Evolutionary conservation across 2,888 invertebrate genomes (phyloP).

Genomic region (Podotricha telesiphe): DNA sequence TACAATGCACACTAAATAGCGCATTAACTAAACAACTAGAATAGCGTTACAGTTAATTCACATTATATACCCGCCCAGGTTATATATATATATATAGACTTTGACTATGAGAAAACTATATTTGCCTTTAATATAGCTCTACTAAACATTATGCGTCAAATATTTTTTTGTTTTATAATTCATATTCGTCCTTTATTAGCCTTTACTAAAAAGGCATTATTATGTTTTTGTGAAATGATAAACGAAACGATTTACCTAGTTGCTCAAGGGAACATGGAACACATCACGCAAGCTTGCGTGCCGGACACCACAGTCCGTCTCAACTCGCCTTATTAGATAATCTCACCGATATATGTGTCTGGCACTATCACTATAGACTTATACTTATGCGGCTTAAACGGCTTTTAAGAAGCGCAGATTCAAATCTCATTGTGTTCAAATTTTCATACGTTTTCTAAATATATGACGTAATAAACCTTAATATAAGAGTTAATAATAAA

Average conservation of each 20-base stretch:
- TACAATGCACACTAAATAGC: constrained; percentile 22
- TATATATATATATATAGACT: no score
- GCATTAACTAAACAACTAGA: background rate
- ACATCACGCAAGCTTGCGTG: constrained; percentile 49
- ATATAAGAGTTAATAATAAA: background rate
- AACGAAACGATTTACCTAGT: constrained; percentile 42
- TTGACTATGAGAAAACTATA: no score
- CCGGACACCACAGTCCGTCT: constrained; percentile 35
- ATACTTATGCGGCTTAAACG: no score
- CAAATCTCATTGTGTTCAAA: no score
- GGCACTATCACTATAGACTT: constrained; percentile 20
- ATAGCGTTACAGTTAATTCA: background rate
- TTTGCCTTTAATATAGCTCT: no score
- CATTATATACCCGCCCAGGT: no score
- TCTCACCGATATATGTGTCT: constrained; percentile 40
- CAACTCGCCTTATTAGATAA: constrained; percentile 45
- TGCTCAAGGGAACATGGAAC: constrained; percentile 34
- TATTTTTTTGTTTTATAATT: no score
- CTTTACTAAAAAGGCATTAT: constrained; percentile 18
- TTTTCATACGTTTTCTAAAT: no score
- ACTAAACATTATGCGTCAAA: no score
- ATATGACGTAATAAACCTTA: no score
- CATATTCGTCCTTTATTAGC: background rate
- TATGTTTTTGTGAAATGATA: constrained; percentile 24
- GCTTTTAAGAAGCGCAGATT: no score